Conservation (phyloP, 2,113 vertebrate genomes). For the Pogonocichla stellata region DNA sequence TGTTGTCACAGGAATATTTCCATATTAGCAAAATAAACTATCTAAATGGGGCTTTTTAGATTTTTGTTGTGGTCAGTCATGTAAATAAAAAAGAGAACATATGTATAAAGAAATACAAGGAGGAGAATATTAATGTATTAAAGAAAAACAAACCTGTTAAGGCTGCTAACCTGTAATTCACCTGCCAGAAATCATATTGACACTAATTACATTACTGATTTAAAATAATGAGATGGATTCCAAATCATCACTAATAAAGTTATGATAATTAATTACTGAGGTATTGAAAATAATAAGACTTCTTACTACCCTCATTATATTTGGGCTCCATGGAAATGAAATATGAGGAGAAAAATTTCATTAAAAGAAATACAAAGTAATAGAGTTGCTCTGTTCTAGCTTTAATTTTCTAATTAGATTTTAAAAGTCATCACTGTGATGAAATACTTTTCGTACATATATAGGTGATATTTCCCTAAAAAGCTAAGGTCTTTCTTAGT, state of each 20-base stretch:
- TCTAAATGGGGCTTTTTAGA: rapidly evolving
- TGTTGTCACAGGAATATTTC: neutral
- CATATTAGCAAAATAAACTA: neutral
- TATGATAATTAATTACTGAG: constrained; percentile 8
- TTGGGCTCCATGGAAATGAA: neutral
- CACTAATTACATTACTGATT: constrained; percentile 11
- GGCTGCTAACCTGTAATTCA: neutral
- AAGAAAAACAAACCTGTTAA: neutral
- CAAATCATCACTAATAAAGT: constrained; percentile 36
- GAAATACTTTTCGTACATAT: neutral
- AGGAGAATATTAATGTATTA: neutral
- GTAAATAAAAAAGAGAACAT: neutral
- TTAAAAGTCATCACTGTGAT: constrained; percentile 3
- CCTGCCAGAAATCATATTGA: neutral
- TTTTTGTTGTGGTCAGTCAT: neutral
- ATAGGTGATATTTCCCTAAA: neutral
- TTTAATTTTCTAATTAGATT: constrained; percentile 34
- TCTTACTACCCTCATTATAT: neutral
- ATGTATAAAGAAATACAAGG: neutral
- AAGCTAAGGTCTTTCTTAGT: neutral
- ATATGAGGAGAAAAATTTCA: neutral
- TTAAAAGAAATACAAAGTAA: constrained; percentile 22
- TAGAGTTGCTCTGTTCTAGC: neutral
- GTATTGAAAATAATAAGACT: neutral
- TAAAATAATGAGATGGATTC: constrained; percentile 14